These are phyloP conservation scores for Lasioglossum marginatum DNA, from an alignment of 2,888 invertebrate genomes.

Conservation along the genomic window DNA sequence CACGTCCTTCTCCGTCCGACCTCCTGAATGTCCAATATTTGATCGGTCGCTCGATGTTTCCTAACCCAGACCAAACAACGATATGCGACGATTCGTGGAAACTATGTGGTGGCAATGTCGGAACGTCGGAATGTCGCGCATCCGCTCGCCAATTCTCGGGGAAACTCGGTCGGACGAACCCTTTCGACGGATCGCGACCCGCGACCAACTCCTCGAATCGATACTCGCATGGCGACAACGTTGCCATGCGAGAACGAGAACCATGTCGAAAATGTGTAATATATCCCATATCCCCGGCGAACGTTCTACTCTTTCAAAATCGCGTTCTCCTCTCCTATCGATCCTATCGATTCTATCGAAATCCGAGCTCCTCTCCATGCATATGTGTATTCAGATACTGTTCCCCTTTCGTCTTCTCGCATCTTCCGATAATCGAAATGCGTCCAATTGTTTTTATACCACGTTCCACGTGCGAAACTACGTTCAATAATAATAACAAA, in stretches of 20 bases:
- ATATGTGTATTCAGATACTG: neutral
- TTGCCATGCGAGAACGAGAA: constrained; percentile 24
- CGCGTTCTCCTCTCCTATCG: neutral
- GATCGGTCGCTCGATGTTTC: neutral
- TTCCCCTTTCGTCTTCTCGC: neutral
- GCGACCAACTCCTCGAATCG: constrained; percentile 33
- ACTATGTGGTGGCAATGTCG: neutral
- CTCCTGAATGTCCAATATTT: neutral
- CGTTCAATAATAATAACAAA: neutral
- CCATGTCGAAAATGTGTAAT: neutral
- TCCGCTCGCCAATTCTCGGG: constrained; percentile 30
- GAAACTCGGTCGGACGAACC: constrained; percentile 19
- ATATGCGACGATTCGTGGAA: neutral
- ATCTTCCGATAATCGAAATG: neutral
- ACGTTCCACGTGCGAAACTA: neutral
- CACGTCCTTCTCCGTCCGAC: neutral
- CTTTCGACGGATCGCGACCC: constrained; percentile 4
- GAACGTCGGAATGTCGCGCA: neutral
- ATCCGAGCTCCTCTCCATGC: neutral
- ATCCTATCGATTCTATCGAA: neutral
- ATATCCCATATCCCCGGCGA: neutral
- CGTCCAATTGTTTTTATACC: too few species aligned
- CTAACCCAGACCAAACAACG: neutral
- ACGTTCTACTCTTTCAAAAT: neutral
- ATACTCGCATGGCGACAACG: constrained; percentile 54